phyloP scores from a whole-genome alignment of 2,888 invertebrate genomes.

The Ectropis crepuscularia region DNA sequence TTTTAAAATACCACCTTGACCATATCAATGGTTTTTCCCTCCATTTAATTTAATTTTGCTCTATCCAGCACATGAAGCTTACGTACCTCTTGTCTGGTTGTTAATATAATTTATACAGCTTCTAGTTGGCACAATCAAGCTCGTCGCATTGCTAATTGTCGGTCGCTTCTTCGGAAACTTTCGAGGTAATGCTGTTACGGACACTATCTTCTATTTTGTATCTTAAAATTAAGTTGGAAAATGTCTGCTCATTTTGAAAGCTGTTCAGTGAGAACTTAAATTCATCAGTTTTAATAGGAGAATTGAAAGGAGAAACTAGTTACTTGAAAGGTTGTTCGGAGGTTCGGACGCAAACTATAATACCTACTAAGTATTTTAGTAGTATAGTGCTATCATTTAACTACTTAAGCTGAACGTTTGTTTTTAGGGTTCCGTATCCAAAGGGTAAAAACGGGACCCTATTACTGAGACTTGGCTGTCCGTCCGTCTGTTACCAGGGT shows the following conservation, averaged over 20 bases:
- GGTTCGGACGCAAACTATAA: too few species aligned
- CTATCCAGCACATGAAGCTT: slow-evolving; percentile 42
- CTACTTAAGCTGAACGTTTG: too few species aligned
- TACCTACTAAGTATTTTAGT: too few species aligned
- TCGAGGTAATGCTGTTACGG: slow-evolving; percentile 56
- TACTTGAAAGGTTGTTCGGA: too few species aligned
- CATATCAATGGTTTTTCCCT: too few species aligned
- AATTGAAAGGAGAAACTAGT: too few species aligned
- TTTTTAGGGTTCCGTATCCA: too few species aligned
- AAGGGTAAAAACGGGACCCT: too few species aligned
- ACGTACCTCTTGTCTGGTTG: slow-evolving; percentile 48
- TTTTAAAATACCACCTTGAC: too few species aligned
- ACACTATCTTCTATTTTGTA: slow-evolving; percentile 33
- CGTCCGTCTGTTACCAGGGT: too few species aligned
- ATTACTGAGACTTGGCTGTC: too few species aligned
- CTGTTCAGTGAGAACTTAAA: slow-evolving; percentile 21
- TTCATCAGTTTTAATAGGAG: not conserved
- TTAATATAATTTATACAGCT: slow-evolving; percentile 70
- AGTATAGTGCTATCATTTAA: too few species aligned
- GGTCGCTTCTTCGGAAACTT: slow-evolving; percentile 60
- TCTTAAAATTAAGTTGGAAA: slow-evolving; percentile 39
- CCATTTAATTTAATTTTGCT: slow-evolving; percentile 20
- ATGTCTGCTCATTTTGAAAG: slow-evolving; percentile 24
- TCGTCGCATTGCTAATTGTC: slow-evolving; percentile 72
- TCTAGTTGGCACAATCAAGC: slow-evolving; percentile 66